phyloP scores from a whole-genome alignment of 2,113 vertebrate genomes.

The Strix uralensis region DNA sequence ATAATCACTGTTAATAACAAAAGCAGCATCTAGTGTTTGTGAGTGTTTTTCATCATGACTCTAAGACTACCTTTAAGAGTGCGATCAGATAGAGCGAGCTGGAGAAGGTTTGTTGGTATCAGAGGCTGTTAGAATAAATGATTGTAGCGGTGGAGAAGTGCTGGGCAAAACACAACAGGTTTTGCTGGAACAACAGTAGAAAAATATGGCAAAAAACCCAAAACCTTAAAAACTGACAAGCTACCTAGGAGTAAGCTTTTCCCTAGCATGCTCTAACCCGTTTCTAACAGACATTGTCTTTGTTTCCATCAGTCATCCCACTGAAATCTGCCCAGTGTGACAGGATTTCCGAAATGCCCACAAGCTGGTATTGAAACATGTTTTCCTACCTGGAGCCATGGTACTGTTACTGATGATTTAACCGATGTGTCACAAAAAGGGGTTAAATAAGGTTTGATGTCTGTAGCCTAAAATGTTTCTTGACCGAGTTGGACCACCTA shows the following conservation, averaged over 20 bases:
- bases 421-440: not conserved
- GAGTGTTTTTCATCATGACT: not conserved
- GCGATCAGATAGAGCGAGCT: rapidly evolving
- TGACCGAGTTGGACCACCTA: not conserved
- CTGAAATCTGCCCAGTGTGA: not conserved
- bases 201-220: not conserved
- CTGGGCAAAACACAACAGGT: not conserved
- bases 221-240: not conserved
- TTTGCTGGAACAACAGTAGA: not conserved
- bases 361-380: rapidly evolving
- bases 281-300: not conserved
- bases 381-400: not conserved
- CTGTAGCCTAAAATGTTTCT: not conserved
- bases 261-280: not conserved
- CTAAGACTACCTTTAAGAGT: not conserved
- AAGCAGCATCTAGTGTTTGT: not conserved
- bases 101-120: not conserved
- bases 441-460: not conserved
- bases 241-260: not conserved
- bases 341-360: not conserved
- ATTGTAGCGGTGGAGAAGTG: not conserved
- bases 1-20: not conserved
- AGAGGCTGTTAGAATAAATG: not conserved
- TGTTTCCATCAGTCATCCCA: not conserved
- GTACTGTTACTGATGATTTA: not conserved